A percentile compares a stretch with the other conserved stretches of the same genome.
Conservation (phyloP, 2,113 vertebrate species). For the Thinocorus orbignyianus region DNA sequence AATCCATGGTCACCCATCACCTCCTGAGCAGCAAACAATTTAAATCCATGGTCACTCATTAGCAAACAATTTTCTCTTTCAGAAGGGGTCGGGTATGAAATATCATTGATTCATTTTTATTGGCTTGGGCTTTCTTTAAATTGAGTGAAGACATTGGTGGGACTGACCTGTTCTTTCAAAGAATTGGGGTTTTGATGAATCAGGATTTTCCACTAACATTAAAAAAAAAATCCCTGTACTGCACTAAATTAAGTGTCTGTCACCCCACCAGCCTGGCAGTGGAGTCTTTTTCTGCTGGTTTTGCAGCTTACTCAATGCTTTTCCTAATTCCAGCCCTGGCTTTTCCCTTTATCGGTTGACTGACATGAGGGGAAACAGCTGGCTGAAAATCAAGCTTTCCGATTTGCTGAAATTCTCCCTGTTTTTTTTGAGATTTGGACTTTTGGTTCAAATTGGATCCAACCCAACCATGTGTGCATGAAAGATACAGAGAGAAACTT, state of each 20-base stretch:
- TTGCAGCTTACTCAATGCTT: constrained; percentile 35
- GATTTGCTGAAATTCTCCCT: constrained; percentile 36
- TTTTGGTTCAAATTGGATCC: constrained; percentile 28
- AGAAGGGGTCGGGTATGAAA: not conserved
- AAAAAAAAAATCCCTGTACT: not conserved
- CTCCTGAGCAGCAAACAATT: not conserved
- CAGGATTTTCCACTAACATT: constrained; percentile 22
- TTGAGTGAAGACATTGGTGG: not conserved
- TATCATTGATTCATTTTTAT: not conserved
- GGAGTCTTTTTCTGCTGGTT: constrained; percentile 46
- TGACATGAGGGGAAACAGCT: constrained; percentile 39
- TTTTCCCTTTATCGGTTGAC: constrained; percentile 51
- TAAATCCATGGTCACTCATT: not conserved
- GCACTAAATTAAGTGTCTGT: constrained; percentile 38
- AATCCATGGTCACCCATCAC: not conserved
- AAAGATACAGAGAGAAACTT: constrained; percentile 19
- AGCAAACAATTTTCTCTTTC: not conserved
- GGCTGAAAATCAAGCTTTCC: constrained; percentile 42
- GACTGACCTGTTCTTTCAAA: not conserved
- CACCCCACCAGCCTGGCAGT: not conserved
- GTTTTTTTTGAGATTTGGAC: constrained; percentile 9
- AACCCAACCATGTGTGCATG: not conserved
- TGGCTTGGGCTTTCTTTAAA: not conserved
- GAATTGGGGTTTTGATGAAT: not conserved
- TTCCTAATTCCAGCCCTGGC: constrained; percentile 13